Evolutionary conservation across 2,113 vertebrate species (phyloP).

Genomic region (Limnothrissa miodon): DNA sequence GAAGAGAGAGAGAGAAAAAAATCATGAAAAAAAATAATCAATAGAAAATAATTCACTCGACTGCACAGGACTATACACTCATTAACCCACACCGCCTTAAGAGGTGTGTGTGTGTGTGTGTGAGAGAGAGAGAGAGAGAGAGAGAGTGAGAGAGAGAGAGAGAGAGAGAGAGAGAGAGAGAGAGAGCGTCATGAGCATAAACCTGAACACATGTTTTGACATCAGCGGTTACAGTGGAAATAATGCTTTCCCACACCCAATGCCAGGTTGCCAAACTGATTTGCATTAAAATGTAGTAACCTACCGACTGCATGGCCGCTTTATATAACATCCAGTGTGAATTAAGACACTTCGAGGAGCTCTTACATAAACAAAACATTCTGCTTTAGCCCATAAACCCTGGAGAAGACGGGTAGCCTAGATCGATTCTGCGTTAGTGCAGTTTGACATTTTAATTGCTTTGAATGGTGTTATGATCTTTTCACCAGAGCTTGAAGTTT

Average conservation of each 20-base stretch:
- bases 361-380: constrained; percentile 13
- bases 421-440: neutral
- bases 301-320: neutral
- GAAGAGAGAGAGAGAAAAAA: neutral
- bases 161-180: no score
- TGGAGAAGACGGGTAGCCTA: neutral
- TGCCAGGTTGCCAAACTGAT: neutral
- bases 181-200: neutral
- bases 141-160: neutral
- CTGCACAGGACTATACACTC: neutral
- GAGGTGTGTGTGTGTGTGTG: neutral
- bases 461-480: neutral
- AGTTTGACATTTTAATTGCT: neutral
- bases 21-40: neutral
- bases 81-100: neutral
- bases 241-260: neutral
- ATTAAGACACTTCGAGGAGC: neutral
- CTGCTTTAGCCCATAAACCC: neutral
- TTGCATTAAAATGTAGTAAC: constrained; percentile 20
- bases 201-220: neutral
- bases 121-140: neutral
- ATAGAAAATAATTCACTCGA: neutral
- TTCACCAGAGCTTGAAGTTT: neutral
- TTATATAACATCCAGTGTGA: neutral
- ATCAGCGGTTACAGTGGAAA: neutral